Evolutionary conservation across 2,113 vertebrate genomes (phyloP).

Genomic region (Myotis brandtii): DNA sequence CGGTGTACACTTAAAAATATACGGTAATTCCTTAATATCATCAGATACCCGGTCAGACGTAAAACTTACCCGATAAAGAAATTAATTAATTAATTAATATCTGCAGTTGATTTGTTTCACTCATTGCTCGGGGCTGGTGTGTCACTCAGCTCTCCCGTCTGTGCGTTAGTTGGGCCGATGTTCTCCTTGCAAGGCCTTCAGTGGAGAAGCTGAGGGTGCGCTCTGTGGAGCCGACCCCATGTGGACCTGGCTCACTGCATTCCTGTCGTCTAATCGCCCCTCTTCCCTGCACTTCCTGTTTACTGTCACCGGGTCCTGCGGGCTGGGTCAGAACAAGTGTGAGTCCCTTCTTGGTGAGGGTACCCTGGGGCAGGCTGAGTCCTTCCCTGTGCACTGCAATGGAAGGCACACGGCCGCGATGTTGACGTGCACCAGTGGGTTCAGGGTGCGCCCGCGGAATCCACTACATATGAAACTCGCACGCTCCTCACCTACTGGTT

Average conservation of each 20-base stretch:
- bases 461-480: accelerated
- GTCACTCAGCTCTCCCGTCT: neutral
- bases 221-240: neutral
- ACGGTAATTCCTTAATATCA: neutral
- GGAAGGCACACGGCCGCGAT: neutral
- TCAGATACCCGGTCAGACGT: neutral
- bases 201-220: neutral
- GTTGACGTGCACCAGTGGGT: neutral
- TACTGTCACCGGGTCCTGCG: neutral
- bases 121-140: neutral
- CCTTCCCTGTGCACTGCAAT: neutral
- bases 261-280: neutral
- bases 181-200: neutral
- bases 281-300: neutral
- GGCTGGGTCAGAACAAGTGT: neutral
- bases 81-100: neutral
- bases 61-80: neutral
- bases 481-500: accelerated
- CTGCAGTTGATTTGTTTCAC: neutral
- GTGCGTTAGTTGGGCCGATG: neutral
- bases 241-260: neutral
- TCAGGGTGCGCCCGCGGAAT: neutral
- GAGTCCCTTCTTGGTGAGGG: neutral
- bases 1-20: neutral
- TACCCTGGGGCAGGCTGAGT: neutral